Conservation (phyloP, 2,888 invertebrate species). For the Hoplodrina blanda region DNA sequence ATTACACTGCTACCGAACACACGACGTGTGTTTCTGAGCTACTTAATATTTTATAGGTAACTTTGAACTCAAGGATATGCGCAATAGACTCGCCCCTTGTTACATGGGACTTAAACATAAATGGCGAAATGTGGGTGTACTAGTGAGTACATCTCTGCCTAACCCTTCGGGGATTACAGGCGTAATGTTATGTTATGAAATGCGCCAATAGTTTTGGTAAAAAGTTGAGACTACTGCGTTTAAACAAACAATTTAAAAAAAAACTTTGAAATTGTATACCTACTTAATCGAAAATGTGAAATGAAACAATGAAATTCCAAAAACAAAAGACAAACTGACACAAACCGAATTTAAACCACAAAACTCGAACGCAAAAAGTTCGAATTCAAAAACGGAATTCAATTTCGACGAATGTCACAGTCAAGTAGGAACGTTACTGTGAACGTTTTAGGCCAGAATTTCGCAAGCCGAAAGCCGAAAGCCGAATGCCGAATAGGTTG, state of each 20-base stretch:
- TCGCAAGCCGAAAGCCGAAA: conserved; percentile 36
- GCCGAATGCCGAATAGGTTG: conserved; percentile 31
- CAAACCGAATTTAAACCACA: not conserved
- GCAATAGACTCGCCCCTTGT: no score
- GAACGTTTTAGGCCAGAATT: conserved; percentile 39
- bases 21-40: not conserved
- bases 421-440: conserved; percentile 31
- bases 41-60: conserved; percentile 1
- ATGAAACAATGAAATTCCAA: conserved; percentile 1
- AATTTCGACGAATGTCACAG: conserved; percentile 36
- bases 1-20: not conserved
- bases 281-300: not conserved
- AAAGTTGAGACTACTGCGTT: not conserved
- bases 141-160: no score
- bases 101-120: no score
- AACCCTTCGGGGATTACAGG: no score
- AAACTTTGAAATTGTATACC: no score
- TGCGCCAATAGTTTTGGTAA: no score
- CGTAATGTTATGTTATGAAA: no score
- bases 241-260: no score
- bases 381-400: conserved; percentile 38
- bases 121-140: no score
- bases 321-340: not conserved
- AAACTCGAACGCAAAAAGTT: conserved; percentile 19
- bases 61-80: not conserved